Percentiles rank a stretch among this genome's conserved stretches.
Conservation (phyloP, 64 coral and sea anemone species). For the Porites lutea region DNA sequence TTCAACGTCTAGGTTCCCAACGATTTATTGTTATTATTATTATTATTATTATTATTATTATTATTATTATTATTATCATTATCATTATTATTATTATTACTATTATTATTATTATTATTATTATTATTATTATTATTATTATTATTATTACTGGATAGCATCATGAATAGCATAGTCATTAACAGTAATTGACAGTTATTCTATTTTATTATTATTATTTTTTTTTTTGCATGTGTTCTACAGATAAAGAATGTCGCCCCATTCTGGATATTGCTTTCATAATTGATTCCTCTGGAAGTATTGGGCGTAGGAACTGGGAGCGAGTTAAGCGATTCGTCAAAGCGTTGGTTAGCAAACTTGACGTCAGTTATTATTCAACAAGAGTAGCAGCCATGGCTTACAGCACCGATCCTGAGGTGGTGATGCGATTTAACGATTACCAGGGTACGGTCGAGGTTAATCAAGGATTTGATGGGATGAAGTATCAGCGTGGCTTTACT, state of each 20-base stretch:
- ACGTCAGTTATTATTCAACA: conserved; percentile 43
- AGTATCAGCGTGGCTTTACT: conserved; percentile 67
- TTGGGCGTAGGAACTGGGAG: conserved; percentile 77
- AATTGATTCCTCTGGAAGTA: conserved; percentile 85
- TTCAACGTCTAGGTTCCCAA: no score
- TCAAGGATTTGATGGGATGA: conserved; percentile 8
- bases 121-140: no score
- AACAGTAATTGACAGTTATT: neutral
- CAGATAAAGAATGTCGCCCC: conserved; percentile 16
- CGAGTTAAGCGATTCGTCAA: conserved; percentile 75
- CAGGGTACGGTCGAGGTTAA: conserved; percentile 1
- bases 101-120: no score
- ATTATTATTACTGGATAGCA: no score
- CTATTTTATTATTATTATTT: neutral
- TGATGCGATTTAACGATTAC: conserved; percentile 36
- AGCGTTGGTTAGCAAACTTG: conserved; percentile 53
- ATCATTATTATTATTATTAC: no score
- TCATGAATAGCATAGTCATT: neutral
- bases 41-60: no score
- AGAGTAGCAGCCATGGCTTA: conserved; percentile 62
- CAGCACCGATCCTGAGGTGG: conserved; percentile 54
- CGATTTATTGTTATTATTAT: no score
- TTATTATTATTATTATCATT: no score
- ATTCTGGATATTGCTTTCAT: conserved; percentile 66
- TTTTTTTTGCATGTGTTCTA: neutral